phyloP scores from a whole-genome alignment of 1,140 invertebrate genomes.

The Heliconius himera region DNA sequence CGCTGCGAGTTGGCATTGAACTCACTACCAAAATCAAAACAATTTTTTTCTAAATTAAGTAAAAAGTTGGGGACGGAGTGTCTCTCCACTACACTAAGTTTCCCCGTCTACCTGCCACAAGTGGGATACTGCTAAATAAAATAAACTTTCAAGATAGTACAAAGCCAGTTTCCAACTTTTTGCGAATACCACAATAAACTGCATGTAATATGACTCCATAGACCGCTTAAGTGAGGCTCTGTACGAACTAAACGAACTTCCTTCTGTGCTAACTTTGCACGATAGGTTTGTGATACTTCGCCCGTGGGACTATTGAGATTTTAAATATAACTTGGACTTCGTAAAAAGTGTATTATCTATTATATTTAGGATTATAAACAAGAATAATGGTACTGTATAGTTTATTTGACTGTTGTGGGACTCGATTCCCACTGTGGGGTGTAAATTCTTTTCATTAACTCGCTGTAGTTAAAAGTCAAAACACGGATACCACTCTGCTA shows the following conservation, averaged over 20 bases:
- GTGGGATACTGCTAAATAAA: neutral
- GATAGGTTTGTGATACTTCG: slow-evolving; percentile 18
- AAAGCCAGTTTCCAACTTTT: slow-evolving; percentile 20
- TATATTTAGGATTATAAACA: too few species aligned
- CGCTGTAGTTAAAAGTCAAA: too few species aligned
- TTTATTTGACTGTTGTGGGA: too few species aligned
- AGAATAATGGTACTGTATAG: too few species aligned
- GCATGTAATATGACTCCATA: slow-evolving; percentile 15
- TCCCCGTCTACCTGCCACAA: too few species aligned
- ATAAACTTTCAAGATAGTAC: neutral
- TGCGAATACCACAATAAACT: slow-evolving; percentile 27
- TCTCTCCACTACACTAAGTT: too few species aligned
- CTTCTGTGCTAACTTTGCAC: slow-evolving; percentile 9
- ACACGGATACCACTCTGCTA: too few species aligned
- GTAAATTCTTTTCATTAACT: neutral
- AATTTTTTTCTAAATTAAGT: too few species aligned
- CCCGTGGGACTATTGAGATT: slow-evolving; percentile 5
- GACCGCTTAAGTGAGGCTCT: slow-evolving; percentile 23
- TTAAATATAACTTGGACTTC: neutral
- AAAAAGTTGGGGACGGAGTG: too few species aligned
- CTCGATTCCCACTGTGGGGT: too few species aligned
- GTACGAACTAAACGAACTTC: slow-evolving; percentile 13
- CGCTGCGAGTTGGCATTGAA: too few species aligned
- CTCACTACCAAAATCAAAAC: too few species aligned
- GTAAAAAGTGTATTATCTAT: neutral